Percentiles rank a stretch among this genome's conserved stretches.
Conservation (phyloP, 1,140 invertebrate genomes). For the Archivesica marissinica region DNA sequence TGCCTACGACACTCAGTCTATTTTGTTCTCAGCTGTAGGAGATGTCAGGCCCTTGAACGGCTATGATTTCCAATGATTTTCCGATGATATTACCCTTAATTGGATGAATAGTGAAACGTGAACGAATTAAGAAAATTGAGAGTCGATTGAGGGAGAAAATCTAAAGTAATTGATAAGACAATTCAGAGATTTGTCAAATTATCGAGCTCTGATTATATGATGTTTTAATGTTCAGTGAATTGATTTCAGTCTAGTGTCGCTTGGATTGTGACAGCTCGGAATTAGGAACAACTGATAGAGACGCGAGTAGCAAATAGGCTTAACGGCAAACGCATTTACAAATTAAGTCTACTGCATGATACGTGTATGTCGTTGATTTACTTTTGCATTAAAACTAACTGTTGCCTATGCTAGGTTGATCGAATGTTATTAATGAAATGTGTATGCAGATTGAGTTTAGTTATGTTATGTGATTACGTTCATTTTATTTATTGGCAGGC, state of each 20-base stretch:
- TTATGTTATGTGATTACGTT: too few relatives aligned
- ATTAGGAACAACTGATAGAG: background rate
- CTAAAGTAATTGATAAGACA: slow-evolving; percentile 53
- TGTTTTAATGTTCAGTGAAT: slow-evolving; percentile 29
- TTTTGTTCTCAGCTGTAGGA: slow-evolving; percentile 10
- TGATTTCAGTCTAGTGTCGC: slow-evolving; percentile 1
- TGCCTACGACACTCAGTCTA: too few relatives aligned
- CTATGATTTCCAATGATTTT: slow-evolving; percentile 28
- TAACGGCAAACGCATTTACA: too few relatives aligned
- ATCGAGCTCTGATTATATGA: slow-evolving; percentile 47
- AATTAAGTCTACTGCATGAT: too few relatives aligned
- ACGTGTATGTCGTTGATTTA: too few relatives aligned
- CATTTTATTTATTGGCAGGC: too few relatives aligned
- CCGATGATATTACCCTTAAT: slow-evolving; percentile 48
- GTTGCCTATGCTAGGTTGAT: too few relatives aligned
- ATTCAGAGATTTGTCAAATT: slow-evolving; percentile 56
- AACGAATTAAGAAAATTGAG: slow-evolving; percentile 54
- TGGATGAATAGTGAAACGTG: slow-evolving; percentile 49
- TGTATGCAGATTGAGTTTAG: too few relatives aligned
- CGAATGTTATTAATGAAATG: too few relatives aligned
- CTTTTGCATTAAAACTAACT: too few relatives aligned
- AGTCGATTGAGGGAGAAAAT: slow-evolving; percentile 18
- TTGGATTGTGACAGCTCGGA: background rate
- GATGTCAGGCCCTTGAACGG: background rate
- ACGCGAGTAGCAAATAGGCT: too few relatives aligned